Evolutionary conservation across 2,113 vertebrate genomes (phyloP).

Genomic region (Ceyx melanurus): DNA sequence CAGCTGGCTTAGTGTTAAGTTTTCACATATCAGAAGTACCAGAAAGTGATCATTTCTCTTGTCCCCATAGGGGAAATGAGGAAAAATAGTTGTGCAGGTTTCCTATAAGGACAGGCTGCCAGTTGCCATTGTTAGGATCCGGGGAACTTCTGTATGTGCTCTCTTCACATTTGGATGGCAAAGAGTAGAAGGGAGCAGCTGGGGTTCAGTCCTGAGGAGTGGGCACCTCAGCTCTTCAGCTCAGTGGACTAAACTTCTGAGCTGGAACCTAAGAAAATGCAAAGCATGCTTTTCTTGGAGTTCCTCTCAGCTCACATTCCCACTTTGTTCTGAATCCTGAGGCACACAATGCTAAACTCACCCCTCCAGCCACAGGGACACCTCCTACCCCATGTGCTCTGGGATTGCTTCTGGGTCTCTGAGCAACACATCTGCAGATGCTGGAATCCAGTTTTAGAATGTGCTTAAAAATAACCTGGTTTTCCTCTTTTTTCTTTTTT

Average conservation of each 20-base stretch:
- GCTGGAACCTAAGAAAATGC: not conserved
- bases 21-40: not conserved
- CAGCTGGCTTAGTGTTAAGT: not conserved
- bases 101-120: not conserved
- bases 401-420: not conserved
- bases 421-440: not conserved
- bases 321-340: not conserved
- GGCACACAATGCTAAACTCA: not conserved
- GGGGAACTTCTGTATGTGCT: not conserved
- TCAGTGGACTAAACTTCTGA: not conserved
- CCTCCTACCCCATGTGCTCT: not conserved
- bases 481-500: constrained; percentile 40
- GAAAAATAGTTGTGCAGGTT: not conserved
- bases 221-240: not conserved
- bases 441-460: not conserved
- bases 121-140: not conserved
- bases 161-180: not conserved
- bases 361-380: accelerated
- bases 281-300: accelerated
- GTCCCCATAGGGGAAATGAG: not conserved
- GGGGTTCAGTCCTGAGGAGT: not conserved
- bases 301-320: not conserved
- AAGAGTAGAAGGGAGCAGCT: not conserved
- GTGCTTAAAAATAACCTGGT: constrained; percentile 3
- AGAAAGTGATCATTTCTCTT: not conserved